Evolutionary conservation across 92 coral and sea anemone genomes (phyloP).

Genomic region (Paramuricea clavata): DNA sequence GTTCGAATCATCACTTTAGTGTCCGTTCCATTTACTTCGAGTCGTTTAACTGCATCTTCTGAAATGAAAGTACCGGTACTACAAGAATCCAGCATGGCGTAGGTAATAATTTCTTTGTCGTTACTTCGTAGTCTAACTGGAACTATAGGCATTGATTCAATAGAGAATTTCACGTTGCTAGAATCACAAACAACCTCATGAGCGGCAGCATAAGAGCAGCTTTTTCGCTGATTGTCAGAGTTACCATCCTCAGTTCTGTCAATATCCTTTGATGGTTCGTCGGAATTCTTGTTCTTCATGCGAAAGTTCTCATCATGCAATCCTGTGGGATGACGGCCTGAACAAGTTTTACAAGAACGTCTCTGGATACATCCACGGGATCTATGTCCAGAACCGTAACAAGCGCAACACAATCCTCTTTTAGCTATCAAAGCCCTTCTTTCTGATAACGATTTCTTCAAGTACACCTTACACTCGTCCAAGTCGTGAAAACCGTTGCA

Average conservation of each 20-base stretch:
- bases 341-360: not conserved
- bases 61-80: slow-evolving; percentile 67
- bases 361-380: not conserved
- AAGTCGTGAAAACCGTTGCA: not conserved
- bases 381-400: not conserved
- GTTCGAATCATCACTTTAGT: slow-evolving; percentile 47
- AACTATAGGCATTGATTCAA: slow-evolving; percentile 58
- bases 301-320: slow-evolving; percentile 66
- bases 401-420: slow-evolving; percentile 9
- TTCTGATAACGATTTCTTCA: not conserved
- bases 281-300: not conserved
- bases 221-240: not conserved
- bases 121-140: slow-evolving; percentile 49
- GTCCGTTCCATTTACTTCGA: slow-evolving; percentile 3
- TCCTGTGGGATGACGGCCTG: slow-evolving; percentile 17
- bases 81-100: slow-evolving; percentile 70
- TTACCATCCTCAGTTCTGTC: not conserved
- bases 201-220: not conserved
- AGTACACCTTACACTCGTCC: not conserved
- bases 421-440: not conserved
- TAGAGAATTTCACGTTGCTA: not conserved
- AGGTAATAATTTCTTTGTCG: slow-evolving; percentile 39
- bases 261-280: not conserved
- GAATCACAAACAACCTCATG: not conserved
- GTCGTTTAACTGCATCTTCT: too few relatives aligned